These are phyloP conservation scores for Alcedo atthis DNA, from an alignment of 2,797 vertebrate genomes.

Conservation along the genomic window DNA sequence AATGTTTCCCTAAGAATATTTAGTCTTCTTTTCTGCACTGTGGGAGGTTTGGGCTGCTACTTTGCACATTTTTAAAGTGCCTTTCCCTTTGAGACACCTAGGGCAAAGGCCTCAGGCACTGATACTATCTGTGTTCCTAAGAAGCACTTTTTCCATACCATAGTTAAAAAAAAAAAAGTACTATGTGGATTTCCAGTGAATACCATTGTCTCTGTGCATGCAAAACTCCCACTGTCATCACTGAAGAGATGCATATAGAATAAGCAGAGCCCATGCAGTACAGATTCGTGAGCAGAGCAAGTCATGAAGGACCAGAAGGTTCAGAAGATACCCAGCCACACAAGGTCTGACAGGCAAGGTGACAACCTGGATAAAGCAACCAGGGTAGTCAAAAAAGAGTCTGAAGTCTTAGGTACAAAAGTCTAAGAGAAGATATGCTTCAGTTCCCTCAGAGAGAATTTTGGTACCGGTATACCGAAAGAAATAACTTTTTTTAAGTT, in stretches of 20 bases:
- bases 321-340: neutral
- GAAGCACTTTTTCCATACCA: constrained; percentile 42
- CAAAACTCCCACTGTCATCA: neutral
- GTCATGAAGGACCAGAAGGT: neutral
- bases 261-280: neutral
- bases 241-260: neutral
- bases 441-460: neutral
- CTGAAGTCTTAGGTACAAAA: neutral
- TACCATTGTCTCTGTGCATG: neutral
- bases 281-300: neutral
- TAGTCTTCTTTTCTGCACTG: constrained; percentile 64
- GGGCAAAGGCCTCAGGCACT: constrained; percentile 54
- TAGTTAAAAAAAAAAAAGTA: neutral
- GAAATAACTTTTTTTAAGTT: neutral
- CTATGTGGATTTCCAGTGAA: neutral
- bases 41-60: constrained; percentile 65
- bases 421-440: neutral
- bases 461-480: neutral
- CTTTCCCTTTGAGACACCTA: constrained; percentile 61
- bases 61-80: constrained; percentile 67
- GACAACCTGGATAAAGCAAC: neutral
- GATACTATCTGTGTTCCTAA: constrained; percentile 60
- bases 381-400: neutral
- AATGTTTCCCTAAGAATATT: constrained; percentile 50
- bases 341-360: neutral